These are phyloP conservation scores for Chelonia mydas DNA, from an alignment of 2,797 vertebrate species.

Conservation along the genomic window DNA sequence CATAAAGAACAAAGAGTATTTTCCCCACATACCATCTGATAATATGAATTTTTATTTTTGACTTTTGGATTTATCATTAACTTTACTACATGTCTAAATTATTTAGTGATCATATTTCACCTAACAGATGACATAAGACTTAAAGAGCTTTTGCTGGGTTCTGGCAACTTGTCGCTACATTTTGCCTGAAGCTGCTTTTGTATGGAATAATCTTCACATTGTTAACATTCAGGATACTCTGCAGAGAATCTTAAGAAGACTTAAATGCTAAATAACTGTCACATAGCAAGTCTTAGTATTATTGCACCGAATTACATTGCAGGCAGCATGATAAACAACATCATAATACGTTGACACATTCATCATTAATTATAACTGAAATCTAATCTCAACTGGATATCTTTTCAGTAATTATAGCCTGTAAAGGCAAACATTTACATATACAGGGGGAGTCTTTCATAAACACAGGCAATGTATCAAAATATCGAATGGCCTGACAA, in stretches of 20 bases:
- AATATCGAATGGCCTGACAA: conserved; percentile 41
- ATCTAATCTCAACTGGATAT: conserved; percentile 64
- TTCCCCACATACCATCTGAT: conserved; percentile 15
- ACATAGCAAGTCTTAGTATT: conserved; percentile 65
- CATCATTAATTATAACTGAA: conserved; percentile 73
- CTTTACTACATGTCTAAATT: conserved; percentile 61
- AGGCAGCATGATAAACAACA: conserved; percentile 71
- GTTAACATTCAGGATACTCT: conserved; percentile 71
- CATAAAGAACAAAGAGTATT: conserved; percentile 22
- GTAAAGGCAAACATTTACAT: conserved; percentile 62
- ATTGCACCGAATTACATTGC: conserved; percentile 69
- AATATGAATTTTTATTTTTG: conserved; percentile 61
- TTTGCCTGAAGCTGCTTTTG: conserved; percentile 75
- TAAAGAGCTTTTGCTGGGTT: conserved; percentile 64
- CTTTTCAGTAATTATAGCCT: conserved; percentile 59
- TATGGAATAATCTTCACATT: conserved; percentile 69
- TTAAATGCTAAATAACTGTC: conserved; percentile 77
- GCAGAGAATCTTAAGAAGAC: conserved; percentile 71
- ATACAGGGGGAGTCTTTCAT: neutral
- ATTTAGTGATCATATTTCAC: conserved; percentile 74
- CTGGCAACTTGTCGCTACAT: conserved; percentile 38
- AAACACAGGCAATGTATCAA: conserved; percentile 46
- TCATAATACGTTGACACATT: conserved; percentile 73
- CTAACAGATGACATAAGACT: conserved; percentile 65
- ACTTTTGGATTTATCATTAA: conserved; percentile 70